phyloP scores from a whole-genome alignment of 2,888 invertebrate species.

The Drosophila lutescens region DNA sequence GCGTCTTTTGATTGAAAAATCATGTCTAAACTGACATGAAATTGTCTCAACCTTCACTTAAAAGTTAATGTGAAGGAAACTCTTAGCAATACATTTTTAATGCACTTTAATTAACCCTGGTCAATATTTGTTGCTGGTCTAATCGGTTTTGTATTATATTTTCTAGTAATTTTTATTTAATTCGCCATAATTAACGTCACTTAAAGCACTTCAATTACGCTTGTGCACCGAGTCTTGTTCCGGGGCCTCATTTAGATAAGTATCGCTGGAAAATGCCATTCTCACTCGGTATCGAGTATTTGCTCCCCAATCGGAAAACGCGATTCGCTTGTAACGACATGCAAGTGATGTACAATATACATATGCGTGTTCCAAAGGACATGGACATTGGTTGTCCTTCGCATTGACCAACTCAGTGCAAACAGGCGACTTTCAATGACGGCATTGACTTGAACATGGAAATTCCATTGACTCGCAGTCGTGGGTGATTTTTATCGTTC shows the following conservation, averaged over 20 bases:
- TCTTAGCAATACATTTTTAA: background rate
- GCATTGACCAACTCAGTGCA: constrained; percentile 41
- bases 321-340: constrained; percentile 28
- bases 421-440: constrained; percentile 20
- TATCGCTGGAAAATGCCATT: constrained; percentile 40
- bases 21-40: background rate
- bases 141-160: background rate
- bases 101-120: background rate
- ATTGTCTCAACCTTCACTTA: background rate
- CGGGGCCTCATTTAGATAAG: constrained; percentile 23
- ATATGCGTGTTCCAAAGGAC: constrained; percentile 18
- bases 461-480: constrained; percentile 49
- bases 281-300: constrained; percentile 4
- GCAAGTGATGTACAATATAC: constrained; percentile 14
- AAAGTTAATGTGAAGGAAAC: background rate
- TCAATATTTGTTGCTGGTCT: background rate
- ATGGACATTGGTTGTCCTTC: constrained; percentile 35
- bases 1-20: background rate
- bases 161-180: constrained; percentile 6
- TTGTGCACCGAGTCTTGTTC: constrained; percentile 14
- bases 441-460: constrained; percentile 41
- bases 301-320: constrained; percentile 4
- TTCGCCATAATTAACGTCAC: constrained; percentile 17
- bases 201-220: constrained; percentile 13
- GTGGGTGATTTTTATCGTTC: constrained; percentile 64